phyloP scores from a whole-genome alignment of 2,113 vertebrate genomes.

The Aythya baeri region DNA sequence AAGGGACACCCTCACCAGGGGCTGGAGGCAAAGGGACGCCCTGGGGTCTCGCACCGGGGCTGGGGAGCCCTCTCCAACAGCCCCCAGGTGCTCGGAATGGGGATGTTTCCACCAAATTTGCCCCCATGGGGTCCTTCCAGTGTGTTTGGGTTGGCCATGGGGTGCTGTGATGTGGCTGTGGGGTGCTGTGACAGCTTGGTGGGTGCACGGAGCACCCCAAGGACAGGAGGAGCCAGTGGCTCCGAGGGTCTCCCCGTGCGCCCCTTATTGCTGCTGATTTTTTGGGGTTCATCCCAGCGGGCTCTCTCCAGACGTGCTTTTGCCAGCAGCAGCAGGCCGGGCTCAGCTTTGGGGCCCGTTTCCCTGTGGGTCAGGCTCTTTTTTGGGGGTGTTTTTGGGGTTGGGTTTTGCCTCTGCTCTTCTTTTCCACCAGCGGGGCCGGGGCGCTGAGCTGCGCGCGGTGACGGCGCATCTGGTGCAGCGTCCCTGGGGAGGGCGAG shows the following conservation, averaged over 20 bases:
- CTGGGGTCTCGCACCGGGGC: not conserved
- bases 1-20: not conserved
- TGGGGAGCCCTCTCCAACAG: not conserved
- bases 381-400: not conserved
- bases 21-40: conserved; percentile 27
- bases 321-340: conserved; percentile 1
- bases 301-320: conserved; percentile 44
- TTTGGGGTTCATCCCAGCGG: rapidly evolving
- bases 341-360: not conserved
- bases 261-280: not conserved
- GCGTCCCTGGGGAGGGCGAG: rapidly evolving
- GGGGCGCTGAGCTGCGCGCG: not conserved
- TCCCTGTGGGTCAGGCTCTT: not conserved
- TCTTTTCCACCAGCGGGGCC: not conserved
- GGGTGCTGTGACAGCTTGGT: not conserved
- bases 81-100: not conserved
- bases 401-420: not conserved
- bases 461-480: rapidly evolving
- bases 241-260: not conserved
- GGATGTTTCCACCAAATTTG: not conserved
- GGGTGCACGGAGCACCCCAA: not conserved
- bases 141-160: rapidly evolving
- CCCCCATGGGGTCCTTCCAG: not conserved
- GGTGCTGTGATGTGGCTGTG: not conserved
- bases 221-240: not conserved